phyloP scores from a whole-genome alignment of 1,140 invertebrate genomes.

The Orussus abietinus region DNA sequence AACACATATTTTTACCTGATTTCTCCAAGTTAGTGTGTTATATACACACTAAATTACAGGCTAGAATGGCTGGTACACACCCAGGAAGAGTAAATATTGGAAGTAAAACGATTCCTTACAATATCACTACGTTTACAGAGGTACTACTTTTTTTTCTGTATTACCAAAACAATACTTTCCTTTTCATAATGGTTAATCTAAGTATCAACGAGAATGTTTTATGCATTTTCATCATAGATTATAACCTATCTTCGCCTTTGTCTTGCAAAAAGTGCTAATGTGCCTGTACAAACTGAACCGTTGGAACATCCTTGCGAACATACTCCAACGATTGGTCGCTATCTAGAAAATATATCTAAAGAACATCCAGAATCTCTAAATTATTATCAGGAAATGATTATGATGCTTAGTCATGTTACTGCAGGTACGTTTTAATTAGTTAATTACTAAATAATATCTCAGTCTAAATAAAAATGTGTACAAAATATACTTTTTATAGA shows the following conservation, averaged over 20 bases:
- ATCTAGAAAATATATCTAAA: conserved; percentile 53
- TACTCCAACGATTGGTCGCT: conserved; percentile 60
- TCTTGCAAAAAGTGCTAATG: conserved; percentile 57
- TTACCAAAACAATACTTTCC: conserved; percentile 1
- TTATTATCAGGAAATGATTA: conserved; percentile 64
- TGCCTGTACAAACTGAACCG: conserved; percentile 41
- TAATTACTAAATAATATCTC: background rate
- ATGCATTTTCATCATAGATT: conserved; percentile 60
- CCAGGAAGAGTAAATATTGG: conserved; percentile 53
- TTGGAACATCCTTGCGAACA: conserved; percentile 61
- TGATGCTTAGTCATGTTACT: conserved; percentile 59
- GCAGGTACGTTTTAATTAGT: conserved; percentile 46
- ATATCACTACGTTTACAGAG: conserved; percentile 51
- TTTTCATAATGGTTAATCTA: background rate
- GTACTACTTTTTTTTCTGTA: conserved; percentile 35
- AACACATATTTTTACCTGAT: conserved; percentile 40
- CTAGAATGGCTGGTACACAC: conserved; percentile 56
- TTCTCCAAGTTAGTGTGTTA: conserved; percentile 64
- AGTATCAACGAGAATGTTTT: background rate
- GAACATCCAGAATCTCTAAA: conserved; percentile 56
- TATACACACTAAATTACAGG: conserved; percentile 62
- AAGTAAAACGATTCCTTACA: conserved; percentile 57
- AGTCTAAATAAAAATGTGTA: background rate
- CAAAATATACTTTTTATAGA: conserved; percentile 38
- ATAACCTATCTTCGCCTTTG: conserved; percentile 74